A percentile compares a stretch with the other conserved stretches of the same genome.
phyloP scores from a whole-genome alignment of 2,797 vertebrate genomes.

The Anableps anableps region DNA sequence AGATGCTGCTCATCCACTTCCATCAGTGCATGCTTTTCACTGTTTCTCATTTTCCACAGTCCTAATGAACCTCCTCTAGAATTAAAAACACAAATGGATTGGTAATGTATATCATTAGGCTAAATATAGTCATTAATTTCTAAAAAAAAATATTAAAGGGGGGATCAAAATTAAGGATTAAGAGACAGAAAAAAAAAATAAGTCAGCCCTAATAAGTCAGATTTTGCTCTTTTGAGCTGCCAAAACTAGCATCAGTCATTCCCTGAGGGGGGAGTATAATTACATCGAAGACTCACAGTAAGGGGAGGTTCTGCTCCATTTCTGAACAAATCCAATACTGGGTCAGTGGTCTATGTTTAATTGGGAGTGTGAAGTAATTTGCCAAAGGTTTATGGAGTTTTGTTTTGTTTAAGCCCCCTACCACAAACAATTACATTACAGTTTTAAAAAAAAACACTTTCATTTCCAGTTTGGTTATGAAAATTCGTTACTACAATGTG shows the following conservation, averaged over 20 bases:
- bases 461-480: not conserved
- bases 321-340: slow-evolving; percentile 49
- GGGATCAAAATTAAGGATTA: slow-evolving; percentile 5
- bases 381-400: slow-evolving; percentile 23
- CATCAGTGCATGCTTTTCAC: not conserved
- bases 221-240: slow-evolving; percentile 8
- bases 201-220: slow-evolving; percentile 12
- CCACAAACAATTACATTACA: slow-evolving; percentile 11
- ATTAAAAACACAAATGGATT: slow-evolving; percentile 30
- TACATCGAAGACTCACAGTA: slow-evolving; percentile 58
- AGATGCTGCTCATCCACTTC: not conserved
- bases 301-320: slow-evolving; percentile 50
- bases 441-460: not conserved
- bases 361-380: slow-evolving; percentile 44
- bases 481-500: not conserved
- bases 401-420: not conserved
- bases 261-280: slow-evolving; percentile 64
- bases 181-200: slow-evolving; percentile 2
- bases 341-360: slow-evolving; percentile 57
- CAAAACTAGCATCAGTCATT: slow-evolving; percentile 56
- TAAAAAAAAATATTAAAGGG: not conserved
- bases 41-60: slow-evolving; percentile 18
- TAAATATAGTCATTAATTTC: slow-evolving; percentile 23
- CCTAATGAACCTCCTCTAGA: slow-evolving; percentile 29
- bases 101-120: slow-evolving; percentile 34